Conservation (phyloP, 2,888 invertebrate genomes). For the Zaprionus obscuricornis region DNA sequence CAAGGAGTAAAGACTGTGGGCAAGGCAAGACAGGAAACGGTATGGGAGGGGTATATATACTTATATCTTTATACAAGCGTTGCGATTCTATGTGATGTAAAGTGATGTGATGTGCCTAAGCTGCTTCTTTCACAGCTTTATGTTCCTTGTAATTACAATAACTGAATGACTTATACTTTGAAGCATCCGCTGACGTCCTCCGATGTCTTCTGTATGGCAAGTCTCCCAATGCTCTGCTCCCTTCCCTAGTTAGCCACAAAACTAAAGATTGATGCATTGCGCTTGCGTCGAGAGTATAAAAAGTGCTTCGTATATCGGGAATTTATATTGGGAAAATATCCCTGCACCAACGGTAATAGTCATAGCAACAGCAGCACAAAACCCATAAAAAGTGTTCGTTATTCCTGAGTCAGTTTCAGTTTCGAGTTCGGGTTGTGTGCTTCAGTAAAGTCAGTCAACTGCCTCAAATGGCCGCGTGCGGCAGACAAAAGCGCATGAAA, state of each 20-base stretch:
- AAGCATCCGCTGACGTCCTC: constrained; percentile 48
- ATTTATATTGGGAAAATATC: constrained; percentile 10
- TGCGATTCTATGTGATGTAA: no score
- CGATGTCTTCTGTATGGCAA: no score
- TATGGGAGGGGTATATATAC: background rate
- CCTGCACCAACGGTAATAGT: no score
- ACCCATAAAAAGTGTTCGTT: constrained; percentile 67
- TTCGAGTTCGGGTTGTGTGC: no score
- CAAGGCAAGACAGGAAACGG: no score
- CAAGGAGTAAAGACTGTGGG: no score
- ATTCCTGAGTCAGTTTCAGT: constrained; percentile 39
- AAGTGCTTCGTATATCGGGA: constrained; percentile 15
- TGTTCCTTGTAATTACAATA: constrained; percentile 72
- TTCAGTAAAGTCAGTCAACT: constrained; percentile 80
- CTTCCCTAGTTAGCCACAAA: no score
- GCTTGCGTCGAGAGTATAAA: no score
- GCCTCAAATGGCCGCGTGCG: constrained; percentile 77
- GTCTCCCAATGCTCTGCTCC: no score
- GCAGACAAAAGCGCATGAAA: constrained; percentile 81
- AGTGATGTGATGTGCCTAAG: constrained; percentile 38
- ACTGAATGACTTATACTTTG: constrained; percentile 69
- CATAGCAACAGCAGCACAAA: constrained; percentile 19
- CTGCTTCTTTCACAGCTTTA: constrained; percentile 57
- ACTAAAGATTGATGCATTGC: no score
- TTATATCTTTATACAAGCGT: background rate